Evolutionary conservation across 2,797 vertebrate genomes (phyloP), one percentile per base, ranked within the genome.

Genomic region (Gobio occitaniae): DNA sequence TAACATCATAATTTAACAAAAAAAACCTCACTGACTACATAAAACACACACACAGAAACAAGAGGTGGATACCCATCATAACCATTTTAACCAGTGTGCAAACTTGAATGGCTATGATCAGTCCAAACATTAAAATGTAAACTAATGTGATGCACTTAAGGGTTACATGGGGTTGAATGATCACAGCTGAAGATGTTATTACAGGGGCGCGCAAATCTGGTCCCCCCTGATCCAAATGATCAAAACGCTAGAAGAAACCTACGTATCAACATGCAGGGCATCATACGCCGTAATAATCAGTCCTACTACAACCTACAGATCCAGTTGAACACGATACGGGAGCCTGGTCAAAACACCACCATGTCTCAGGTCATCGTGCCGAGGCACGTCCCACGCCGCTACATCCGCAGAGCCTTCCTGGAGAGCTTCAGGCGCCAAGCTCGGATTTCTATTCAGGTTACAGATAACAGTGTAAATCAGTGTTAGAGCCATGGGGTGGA

Each of bases 131-230:
- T n/a, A n/a, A n/a, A n/a, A n/a, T 7, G 17, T 6, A 8, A 17
- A 56, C 38, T 38, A 38, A 38, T 38, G 38, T 6, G 38, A 38
- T 38, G 38, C 19, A 59, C 19, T 56, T n/a, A n/a, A n/a, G 54
- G 54, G n/a, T n/a, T n/a, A n/a, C n/a, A n/a, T n/a, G n/a, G n/a
- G 21, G 21, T n/a, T 59, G 56, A n/a, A 59, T 48, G 11, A 59
- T n/a, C 56, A 59, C 21, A 56, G 54, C 17, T 56, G 19, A 56
- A 21, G 15, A 9, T 80, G 77, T 69, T 69, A 80, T 75, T 66
- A 80, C 4, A 44, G 6, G 0, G 6, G 3, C 2, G 0, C 2
- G 65, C 69, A 1, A 0, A 25, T 0, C 38, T 84, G 38, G 15
- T 79, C 48, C 1, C 15, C 3, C 5, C 48, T 5, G 48, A 50